Conservation (phyloP, 2,113 vertebrate species). For the Pseudorhombus dupliciocellatus region DNA sequence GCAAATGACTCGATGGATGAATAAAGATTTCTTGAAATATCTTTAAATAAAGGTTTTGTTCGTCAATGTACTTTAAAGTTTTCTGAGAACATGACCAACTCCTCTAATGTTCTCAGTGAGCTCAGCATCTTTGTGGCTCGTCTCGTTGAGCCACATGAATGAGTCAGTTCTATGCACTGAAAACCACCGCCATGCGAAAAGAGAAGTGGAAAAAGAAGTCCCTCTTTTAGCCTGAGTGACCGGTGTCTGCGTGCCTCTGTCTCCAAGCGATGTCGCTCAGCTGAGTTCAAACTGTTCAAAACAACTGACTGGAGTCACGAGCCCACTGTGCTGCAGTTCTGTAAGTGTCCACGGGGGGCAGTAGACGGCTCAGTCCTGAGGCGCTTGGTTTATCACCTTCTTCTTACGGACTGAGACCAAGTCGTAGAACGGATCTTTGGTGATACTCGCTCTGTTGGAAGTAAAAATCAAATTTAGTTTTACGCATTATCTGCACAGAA, state of each 20-base stretch:
- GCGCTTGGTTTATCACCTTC: conserved; percentile 85
- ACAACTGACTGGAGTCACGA: not conserved
- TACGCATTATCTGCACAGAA: not conserved
- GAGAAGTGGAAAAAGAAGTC: conserved; percentile 54
- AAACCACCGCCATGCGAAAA: conserved; percentile 24
- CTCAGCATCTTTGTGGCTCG: not conserved
- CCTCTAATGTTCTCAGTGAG: no score
- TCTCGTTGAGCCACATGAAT: not conserved
- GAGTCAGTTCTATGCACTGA: conserved; percentile 15
- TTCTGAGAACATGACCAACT: not conserved
- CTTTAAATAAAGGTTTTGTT: not conserved
- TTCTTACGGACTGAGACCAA: conserved; percentile 91
- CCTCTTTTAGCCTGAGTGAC: conserved; percentile 18
- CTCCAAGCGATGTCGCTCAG: not conserved
- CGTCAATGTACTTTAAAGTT: no score
- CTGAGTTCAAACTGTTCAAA: not conserved
- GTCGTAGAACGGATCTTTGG: conserved; percentile 94
- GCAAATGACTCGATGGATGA: not conserved
- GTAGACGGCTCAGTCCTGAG: conserved; percentile 57
- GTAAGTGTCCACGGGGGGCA: not conserved
- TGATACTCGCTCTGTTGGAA: conserved; percentile 89
- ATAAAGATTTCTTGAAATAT: not conserved
- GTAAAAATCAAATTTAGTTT: not conserved
- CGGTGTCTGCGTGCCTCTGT: not conserved
- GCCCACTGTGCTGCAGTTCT: not conserved